phyloP scores from a whole-genome alignment of 30 jellyfish, hydroid and myxozoan species.

The Rhopilema esculentum region DNA sequence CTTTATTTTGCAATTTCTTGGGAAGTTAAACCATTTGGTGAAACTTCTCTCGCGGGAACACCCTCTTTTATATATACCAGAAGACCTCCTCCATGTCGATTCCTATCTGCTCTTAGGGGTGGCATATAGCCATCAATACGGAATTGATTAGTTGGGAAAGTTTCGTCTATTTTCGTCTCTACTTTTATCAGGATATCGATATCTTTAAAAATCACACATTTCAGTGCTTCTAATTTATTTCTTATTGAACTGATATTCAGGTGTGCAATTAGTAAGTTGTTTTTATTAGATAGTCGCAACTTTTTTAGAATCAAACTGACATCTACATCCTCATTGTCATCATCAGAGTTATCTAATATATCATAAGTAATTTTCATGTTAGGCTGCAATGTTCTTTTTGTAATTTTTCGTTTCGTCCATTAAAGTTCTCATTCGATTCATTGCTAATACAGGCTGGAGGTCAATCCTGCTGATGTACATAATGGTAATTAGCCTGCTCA shows the following conservation, averaged over 20 bases:
- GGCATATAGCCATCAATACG: slow-evolving; percentile 51
- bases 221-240: too few species aligned
- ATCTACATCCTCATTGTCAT: slow-evolving; percentile 1
- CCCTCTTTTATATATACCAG: slow-evolving; percentile 49
- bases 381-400: too few species aligned
- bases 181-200: slow-evolving; percentile 28
- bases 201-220: slow-evolving; percentile 6
- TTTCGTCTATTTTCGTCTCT: slow-evolving; percentile 50
- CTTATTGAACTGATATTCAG: slow-evolving; percentile 45
- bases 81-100: slow-evolving; percentile 51
- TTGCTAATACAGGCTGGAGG: too few species aligned
- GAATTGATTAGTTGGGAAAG: slow-evolving; percentile 51
- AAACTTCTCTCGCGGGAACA: slow-evolving; percentile 45
- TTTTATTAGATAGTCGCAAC: slow-evolving; percentile 5
- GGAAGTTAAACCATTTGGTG: neutral
- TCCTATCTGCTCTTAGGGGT: slow-evolving; percentile 50
- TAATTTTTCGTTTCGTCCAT: too few species aligned
- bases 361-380: too few species aligned
- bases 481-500: too few species aligned
- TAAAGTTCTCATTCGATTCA: too few species aligned
- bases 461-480: too few species aligned
- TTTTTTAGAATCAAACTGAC: neutral
- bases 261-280: slow-evolving; percentile 16
- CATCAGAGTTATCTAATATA: too few species aligned
- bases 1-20: slow-evolving; percentile 34